Evolutionary conservation across 2,113 vertebrate genomes (phyloP).

Genomic region (Spermophilus dauricus): DNA sequence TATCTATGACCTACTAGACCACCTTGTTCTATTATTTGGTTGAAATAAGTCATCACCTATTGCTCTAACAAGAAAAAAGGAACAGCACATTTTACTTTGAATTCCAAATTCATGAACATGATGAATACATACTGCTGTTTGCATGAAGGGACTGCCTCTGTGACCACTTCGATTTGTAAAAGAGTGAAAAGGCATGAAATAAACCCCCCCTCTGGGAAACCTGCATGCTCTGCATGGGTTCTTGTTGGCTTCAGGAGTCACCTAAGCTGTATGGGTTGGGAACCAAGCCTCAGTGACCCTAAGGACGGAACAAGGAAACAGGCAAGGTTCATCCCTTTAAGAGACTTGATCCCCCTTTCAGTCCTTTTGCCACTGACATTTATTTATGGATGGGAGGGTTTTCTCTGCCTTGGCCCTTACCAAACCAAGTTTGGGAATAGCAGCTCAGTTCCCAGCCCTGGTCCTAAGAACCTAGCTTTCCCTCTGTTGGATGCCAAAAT

Average conservation of each 20-base stretch:
- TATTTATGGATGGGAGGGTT: not conserved
- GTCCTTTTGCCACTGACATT: not conserved
- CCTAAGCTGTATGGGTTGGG: not conserved
- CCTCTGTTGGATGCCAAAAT: not conserved
- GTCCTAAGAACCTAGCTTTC: not conserved
- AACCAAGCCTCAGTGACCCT: not conserved
- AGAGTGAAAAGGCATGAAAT: not conserved
- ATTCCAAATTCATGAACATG: slow-evolving; percentile 7
- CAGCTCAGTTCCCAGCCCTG: not conserved
- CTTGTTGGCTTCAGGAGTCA: not conserved
- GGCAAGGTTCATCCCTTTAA: not conserved
- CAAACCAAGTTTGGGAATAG: slow-evolving; percentile 4
- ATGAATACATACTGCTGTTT: not conserved
- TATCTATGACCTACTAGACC: not conserved
- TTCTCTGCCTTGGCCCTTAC: not conserved
- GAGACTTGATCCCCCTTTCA: not conserved
- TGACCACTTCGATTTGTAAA: not conserved
- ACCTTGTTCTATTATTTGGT: slow-evolving; percentile 3
- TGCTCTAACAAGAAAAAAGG: slow-evolving; percentile 21
- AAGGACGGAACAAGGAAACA: not conserved
- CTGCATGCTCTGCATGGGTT: not conserved
- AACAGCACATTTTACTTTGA: not conserved
- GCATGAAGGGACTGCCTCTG: not conserved
- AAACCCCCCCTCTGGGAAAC: not conserved
- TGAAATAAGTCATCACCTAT: slow-evolving; percentile 14